phyloP scores from a whole-genome alignment of 2,888 invertebrate species.

The Deroplatys truncata region DNA sequence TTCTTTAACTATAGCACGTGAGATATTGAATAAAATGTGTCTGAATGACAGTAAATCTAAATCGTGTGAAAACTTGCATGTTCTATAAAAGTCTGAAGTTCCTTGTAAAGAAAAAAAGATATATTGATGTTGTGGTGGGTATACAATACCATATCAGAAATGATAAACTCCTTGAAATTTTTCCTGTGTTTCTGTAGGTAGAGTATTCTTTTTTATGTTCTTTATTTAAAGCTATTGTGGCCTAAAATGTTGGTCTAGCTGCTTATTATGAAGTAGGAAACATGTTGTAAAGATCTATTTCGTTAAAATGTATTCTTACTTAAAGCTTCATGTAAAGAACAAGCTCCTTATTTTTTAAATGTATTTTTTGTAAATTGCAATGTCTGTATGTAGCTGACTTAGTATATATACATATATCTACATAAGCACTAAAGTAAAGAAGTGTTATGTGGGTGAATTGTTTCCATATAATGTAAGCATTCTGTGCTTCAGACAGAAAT shows the following conservation, averaged over 20 bases:
- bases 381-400: neutral
- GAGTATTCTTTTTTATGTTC: neutral
- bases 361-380: neutral
- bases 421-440: neutral
- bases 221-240: neutral
- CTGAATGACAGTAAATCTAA: conserved; percentile 85
- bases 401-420: neutral
- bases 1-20: conserved; percentile 74
- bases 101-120: neutral
- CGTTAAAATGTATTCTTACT: neutral
- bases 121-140: neutral
- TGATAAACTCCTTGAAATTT: neutral
- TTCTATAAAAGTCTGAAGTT: conserved; percentile 56
- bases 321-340: neutral
- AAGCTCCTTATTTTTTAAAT: neutral
- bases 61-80: conserved; percentile 89
- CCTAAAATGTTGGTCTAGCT: neutral
- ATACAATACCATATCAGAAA: neutral
- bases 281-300: neutral
- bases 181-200: neutral
- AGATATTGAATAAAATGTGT: conserved; percentile 79
- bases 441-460: neutral
- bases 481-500: neutral
- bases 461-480: neutral
- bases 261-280: neutral